Evolutionary conservation across 2,113 vertebrate genomes (phyloP).

Genomic region (Ammodytes dubius): DNA sequence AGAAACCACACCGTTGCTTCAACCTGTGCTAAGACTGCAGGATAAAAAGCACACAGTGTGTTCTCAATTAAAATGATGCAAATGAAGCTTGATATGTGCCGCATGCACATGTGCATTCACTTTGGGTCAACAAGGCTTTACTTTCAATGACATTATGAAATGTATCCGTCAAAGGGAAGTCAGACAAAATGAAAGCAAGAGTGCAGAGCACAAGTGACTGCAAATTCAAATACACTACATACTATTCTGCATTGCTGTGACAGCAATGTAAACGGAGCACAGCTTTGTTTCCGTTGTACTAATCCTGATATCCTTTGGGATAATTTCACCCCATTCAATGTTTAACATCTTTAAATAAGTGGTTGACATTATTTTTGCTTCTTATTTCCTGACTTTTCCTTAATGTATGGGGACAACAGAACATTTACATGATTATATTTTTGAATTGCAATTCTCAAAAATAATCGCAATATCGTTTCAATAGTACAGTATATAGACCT

Average conservation of each 20-base stretch:
- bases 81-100: conserved; percentile 38
- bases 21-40: neutral
- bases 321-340: too few relatives aligned
- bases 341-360: too few relatives aligned
- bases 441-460: too few relatives aligned
- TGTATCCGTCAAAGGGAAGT: conserved; percentile 46
- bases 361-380: too few relatives aligned
- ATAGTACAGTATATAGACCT: too few relatives aligned
- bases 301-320: too few relatives aligned
- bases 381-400: too few relatives aligned
- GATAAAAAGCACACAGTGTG: conserved; percentile 27
- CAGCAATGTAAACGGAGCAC: neutral
- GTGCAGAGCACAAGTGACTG: neutral
- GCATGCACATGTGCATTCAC: conserved; percentile 27
- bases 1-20: conserved; percentile 19
- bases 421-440: too few relatives aligned
- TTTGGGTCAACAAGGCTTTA: conserved; percentile 48
- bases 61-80: conserved; percentile 58
- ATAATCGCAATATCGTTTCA: too few relatives aligned
- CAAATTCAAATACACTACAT: neutral
- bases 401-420: too few relatives aligned
- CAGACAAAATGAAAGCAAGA: conserved; percentile 41
- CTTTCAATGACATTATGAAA: conserved; percentile 55
- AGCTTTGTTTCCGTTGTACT: too few relatives aligned
- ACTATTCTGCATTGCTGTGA: neutral